phyloP scores from a whole-genome alignment of 2,888 invertebrate genomes.

The Phalangium opilio region DNA sequence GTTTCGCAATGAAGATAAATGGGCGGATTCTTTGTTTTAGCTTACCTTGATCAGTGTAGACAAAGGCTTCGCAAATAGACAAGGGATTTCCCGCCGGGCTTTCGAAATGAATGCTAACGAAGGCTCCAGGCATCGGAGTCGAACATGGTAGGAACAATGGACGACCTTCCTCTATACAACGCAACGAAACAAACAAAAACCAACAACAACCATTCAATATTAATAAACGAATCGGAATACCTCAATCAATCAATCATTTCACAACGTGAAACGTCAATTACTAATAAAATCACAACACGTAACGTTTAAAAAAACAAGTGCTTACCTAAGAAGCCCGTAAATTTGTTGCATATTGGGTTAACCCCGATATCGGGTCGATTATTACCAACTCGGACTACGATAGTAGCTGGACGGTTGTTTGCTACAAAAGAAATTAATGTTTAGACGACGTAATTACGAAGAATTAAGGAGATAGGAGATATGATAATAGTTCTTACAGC shows the following conservation, averaged over 20 bases:
- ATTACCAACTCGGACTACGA: slow-evolving; percentile 79
- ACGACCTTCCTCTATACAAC: slow-evolving; percentile 52
- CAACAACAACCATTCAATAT: too few relatives aligned
- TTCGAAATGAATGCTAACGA: slow-evolving; percentile 80
- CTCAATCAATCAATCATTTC: too few relatives aligned
- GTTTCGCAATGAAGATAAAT: too few relatives aligned
- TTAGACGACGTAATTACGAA: neutral
- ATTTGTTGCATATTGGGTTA: slow-evolving; percentile 81
- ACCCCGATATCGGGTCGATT: slow-evolving; percentile 80
- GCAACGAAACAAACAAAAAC: neutral
- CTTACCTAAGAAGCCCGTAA: slow-evolving; percentile 35
- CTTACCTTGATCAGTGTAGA: slow-evolving; percentile 62
- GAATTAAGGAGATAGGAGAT: too few relatives aligned
- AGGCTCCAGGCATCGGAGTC: slow-evolving; percentile 87
- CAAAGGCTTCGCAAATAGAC: slow-evolving; percentile 83
- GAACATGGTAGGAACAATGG: slow-evolving; percentile 83
- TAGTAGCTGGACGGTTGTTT: slow-evolving; percentile 52
- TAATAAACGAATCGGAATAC: too few relatives aligned
- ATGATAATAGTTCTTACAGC: slow-evolving; percentile 36
- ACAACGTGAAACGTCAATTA: too few relatives aligned
- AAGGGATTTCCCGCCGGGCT: slow-evolving; percentile 53
- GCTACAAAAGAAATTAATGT: slow-evolving; percentile 9
- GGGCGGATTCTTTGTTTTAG: too few relatives aligned
- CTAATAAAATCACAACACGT: too few relatives aligned
- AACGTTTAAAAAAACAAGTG: too few relatives aligned